These are phyloP conservation scores for Phrynocephalus versicolor DNA, from an alignment of 2,113 vertebrate species.

Conservation along the genomic window DNA sequence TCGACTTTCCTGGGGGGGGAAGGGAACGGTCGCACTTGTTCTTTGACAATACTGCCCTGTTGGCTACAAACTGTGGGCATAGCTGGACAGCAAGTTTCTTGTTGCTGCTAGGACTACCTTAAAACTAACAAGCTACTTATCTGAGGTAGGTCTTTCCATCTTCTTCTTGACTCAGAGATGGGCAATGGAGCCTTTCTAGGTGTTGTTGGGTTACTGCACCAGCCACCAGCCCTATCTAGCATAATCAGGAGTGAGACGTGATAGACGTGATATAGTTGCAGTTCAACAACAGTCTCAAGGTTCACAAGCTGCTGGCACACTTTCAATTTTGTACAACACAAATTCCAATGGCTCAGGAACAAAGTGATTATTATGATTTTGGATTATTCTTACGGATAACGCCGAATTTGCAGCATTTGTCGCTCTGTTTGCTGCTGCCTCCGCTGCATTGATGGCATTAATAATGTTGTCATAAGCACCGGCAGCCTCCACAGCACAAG, in stretches of 20 bases:
- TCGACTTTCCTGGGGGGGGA: no score
- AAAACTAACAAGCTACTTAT: not conserved
- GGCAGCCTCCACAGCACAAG: slow-evolving; percentile 85
- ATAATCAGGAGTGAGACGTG: no score
- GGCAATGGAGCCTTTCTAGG: no score
- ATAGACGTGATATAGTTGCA: no score
- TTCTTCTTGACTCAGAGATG: not conserved
- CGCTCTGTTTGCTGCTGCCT: slow-evolving; percentile 86
- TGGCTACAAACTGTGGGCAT: not conserved
- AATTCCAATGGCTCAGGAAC: not conserved
- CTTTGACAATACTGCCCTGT: not conserved
- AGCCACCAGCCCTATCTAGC: no score
- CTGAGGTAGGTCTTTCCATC: not conserved
- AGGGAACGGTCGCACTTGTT: not conserved
- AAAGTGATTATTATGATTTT: not conserved
- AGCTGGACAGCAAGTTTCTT: not conserved
- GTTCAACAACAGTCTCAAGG: not conserved
- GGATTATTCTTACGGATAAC: slow-evolving; percentile 75
- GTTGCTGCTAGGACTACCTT: not conserved
- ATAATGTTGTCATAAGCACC: slow-evolving; percentile 91
- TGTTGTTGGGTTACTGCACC: no score
- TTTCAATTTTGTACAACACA: not conserved
- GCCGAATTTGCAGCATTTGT: slow-evolving; percentile 83
- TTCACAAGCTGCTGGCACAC: not conserved
- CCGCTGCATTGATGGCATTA: slow-evolving; percentile 85